Percentiles rank a stretch among this genome's conserved stretches.
phyloP scores from a whole-genome alignment of 2,797 vertebrate species.

The Epinephelus awoara region DNA sequence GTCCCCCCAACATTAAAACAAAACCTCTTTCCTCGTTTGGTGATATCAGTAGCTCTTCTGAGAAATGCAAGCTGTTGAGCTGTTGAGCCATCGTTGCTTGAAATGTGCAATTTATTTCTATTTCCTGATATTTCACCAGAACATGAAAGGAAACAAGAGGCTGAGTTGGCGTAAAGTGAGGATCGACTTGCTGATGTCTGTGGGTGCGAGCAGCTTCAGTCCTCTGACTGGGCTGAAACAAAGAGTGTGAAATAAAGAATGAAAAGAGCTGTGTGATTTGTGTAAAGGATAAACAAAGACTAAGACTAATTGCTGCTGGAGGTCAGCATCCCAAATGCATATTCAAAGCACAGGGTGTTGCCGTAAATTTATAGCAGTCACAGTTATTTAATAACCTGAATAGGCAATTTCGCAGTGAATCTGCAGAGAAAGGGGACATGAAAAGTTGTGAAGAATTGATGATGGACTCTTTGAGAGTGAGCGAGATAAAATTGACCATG shows the following conservation, averaged over 20 bases:
- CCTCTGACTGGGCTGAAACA: constrained; percentile 48
- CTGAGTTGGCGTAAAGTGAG: not conserved
- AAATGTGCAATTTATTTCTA: not conserved
- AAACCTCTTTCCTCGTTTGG: not conserved
- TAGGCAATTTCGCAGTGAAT: constrained; percentile 86
- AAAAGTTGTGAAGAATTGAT: constrained; percentile 90
- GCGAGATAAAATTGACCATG: constrained; percentile 89
- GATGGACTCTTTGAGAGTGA: constrained; percentile 85
- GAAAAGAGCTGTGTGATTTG: constrained; percentile 72
- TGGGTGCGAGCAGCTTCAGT: constrained; percentile 7
- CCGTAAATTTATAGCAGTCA: constrained; percentile 83
- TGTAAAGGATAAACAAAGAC: constrained; percentile 85
- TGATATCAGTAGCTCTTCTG: not conserved
- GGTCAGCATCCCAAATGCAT: constrained; percentile 83
- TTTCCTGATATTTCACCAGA: not conserved
- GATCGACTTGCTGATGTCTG: not conserved
- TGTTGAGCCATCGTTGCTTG: not conserved
- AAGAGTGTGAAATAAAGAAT: constrained; percentile 56
- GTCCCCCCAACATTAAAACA: no score
- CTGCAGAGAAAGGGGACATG: constrained; percentile 85
- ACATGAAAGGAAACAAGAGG: constrained; percentile 1
- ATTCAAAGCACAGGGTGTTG: constrained; percentile 80
- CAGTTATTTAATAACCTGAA: constrained; percentile 87
- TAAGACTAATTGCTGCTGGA: constrained; percentile 87
- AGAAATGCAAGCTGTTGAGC: not conserved